A percentile compares a stretch with the other conserved stretches of the same genome.
These are phyloP conservation scores for Acropternis orthonyx DNA, from an alignment of 2,797 vertebrate genomes.

Conservation along the genomic window DNA sequence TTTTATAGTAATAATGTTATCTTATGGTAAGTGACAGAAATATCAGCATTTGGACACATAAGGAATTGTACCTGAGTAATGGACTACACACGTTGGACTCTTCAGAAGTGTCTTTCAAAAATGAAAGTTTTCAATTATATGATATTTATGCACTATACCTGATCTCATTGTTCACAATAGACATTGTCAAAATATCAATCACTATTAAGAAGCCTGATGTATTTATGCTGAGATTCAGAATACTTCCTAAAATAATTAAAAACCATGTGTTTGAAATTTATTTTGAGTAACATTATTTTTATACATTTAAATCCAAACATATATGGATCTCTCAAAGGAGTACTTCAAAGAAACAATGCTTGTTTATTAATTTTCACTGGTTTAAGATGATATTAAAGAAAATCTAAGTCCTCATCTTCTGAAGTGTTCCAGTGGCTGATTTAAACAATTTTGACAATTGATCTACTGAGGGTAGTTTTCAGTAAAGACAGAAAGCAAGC, in stretches of 20 bases:
- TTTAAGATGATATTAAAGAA: background rate
- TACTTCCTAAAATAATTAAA: background rate
- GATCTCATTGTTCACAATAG: background rate
- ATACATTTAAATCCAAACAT: background rate
- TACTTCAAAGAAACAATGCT: background rate
- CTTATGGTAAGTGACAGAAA: background rate
- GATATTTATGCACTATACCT: background rate
- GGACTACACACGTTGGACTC: background rate
- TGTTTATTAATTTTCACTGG: background rate
- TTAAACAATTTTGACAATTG: background rate
- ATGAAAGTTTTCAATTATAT: background rate
- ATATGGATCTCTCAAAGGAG: background rate
- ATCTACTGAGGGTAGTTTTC: background rate
- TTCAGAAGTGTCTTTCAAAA: background rate
- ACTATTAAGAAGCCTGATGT: background rate
- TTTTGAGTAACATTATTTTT: background rate
- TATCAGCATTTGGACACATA: background rate
- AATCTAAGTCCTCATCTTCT: background rate
- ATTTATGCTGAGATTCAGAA: background rate
- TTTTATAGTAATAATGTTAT: background rate
- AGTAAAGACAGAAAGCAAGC: background rate
- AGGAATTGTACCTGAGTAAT: background rate
- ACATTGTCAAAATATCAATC: background rate
- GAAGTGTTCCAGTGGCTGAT: background rate
- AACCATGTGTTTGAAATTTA: background rate